Base-by-base conservation (phyloP, 2,888 invertebrate species). In the Tolmerus cingulatus region DNA sequence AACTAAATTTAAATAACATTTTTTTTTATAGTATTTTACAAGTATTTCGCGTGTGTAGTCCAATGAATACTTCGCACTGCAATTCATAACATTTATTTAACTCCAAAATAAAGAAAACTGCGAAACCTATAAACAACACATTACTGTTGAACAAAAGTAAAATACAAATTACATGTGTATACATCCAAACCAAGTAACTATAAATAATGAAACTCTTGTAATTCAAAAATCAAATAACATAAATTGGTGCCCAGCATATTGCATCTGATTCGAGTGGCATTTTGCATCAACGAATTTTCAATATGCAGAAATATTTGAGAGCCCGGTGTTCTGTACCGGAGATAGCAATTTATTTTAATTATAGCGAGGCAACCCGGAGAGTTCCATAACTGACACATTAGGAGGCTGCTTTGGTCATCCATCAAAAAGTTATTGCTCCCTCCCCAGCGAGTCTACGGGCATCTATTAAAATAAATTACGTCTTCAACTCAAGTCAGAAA, bases 401-500 rank as follows among this genome's bases (percentile, higher is more conserved):
- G 66, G 66, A 66, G 23, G 66, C 66, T 27, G 27, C 66, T 23
- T 19, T 19, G 43, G 78, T 23, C 43, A 78, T 78, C 43, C 78
- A 78, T 40, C 37, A 78, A 43, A 78, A 78, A 2, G 78, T 78
- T 78, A 78, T 78, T 43, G 23, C 40, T 78, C 43, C n/a, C 23
- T 40, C 19, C 23, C 9, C 19, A 1, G 78, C 43, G 43, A 43
- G 23, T 23, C 78, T 43, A 78, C 43, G 43, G 37, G 78, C 43
- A 43, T 23, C 78, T 43, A 78, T 78, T 78, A 78, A 40, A 78
- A 78, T 78, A 40, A 78, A 40, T 78, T 78, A 78, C 78, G 78
- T 78, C 78, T 34, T 76, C 37, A 76, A 8, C 37, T 76, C 34
- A 76, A 78, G 78, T 78, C 40, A 78, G 40, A 40, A 78, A 78